Conservation (phyloP, 2,797 vertebrate genomes). For the Halcyon smyrnensis region DNA sequence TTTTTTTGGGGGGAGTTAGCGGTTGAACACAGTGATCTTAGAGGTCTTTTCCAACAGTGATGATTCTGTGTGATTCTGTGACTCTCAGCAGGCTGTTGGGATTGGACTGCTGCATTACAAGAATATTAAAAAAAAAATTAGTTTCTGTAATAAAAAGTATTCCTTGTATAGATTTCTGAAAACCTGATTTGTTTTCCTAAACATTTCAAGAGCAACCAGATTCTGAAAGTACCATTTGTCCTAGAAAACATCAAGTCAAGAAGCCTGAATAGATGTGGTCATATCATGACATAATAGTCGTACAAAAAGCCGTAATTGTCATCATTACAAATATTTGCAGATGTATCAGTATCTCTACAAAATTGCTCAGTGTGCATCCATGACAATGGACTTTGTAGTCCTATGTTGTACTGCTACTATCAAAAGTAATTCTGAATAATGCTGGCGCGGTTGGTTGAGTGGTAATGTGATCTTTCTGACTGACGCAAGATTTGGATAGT, state of each 20-base stretch:
- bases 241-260: not conserved
- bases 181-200: not conserved
- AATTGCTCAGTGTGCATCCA: slow-evolving; percentile 26
- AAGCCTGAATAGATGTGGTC: slow-evolving; percentile 33
- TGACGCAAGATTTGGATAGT: not conserved
- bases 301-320: slow-evolving; percentile 52
- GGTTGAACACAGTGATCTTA: no score
- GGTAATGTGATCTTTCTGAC: not conserved
- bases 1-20: no score
- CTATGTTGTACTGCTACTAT: not conserved
- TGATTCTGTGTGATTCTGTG: no score
- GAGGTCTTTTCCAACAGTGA: no score
- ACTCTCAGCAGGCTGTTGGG: not conserved
- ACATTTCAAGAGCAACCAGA: not conserved
- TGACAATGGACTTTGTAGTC: not conserved
- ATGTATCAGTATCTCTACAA: not conserved
- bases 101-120: not conserved
- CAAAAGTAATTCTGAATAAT: not conserved
- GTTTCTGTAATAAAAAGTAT: not conserved
- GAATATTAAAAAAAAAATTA: not conserved
- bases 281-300: slow-evolving; percentile 23
- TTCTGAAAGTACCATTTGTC: not conserved
- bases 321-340: not conserved
- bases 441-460: not conserved
- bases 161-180: not conserved